Base-by-base conservation (phyloP, 2,888 invertebrate genomes). In the Trilocha varians region DNA sequence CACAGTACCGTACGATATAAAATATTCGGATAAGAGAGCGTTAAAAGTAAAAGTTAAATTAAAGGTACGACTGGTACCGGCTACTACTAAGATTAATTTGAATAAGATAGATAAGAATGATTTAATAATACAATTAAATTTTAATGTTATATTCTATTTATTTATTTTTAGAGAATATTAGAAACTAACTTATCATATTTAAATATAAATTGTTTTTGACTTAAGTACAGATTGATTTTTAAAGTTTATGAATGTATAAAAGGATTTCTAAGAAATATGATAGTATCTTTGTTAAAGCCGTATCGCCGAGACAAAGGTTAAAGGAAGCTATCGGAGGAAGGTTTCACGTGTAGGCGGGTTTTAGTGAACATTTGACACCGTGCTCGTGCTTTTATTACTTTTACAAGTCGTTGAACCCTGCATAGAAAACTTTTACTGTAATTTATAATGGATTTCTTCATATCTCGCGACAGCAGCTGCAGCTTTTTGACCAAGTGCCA, bases 401-500 rank as follows among this genome's bases (percentile, higher is more conserved):
- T 25, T 1, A 25, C 25, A 5, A 9, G 25, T 36, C 36, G 9
- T 36, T 36, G 16, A 35, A 11, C 18, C 8, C 18, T 44, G 43
- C 39, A 46, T 37, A 47, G 15, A 25, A 40, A 42, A 18, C 34
- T 45, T 32, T 39, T 39, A 34, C 32, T 44, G 32, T 39, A 13
- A 33, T 32, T 13, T 34, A 9, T 34, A n/a, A 5, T 34, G 5
- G 13, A 35, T 39, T 32, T 15, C 16, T 50, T 48, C 53, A 25
- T 25, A 51, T 53, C 51, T 43, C 39, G 39, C 40, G 47, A 43
- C 50, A 47, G 46, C 3, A 25, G 25, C 25, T 25, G 25, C 25
- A 25, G 5, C 11, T 63, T 72, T 74, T 82, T 83, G 84, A 74
- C 49, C 50, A 48, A 40, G 59, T 72, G 84, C 83, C 84, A 84